Conservation (phyloP, 2,113 vertebrate species). For the Thomomys bottae region DNA sequence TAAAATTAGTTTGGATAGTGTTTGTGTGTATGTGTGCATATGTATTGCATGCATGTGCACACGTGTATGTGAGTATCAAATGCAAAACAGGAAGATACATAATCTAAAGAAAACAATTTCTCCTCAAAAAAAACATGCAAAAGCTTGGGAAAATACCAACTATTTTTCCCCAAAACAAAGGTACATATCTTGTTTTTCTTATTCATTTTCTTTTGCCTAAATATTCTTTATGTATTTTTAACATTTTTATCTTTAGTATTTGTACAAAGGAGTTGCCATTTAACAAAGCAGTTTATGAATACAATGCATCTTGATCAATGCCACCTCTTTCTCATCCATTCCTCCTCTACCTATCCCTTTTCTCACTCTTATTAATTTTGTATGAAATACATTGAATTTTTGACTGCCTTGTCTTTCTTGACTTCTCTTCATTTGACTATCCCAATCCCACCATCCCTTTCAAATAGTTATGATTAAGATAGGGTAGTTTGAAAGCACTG, state of each 20-base stretch:
- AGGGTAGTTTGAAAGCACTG: constrained; percentile 21
- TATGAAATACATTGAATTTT: no score
- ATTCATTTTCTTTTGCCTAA: not conserved
- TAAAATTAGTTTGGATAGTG: no score
- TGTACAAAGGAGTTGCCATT: no score
- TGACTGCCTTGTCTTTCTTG: no score
- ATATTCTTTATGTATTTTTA: not conserved
- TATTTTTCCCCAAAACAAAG: not conserved
- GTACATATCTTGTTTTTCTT: not conserved
- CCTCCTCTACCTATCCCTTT: no score
- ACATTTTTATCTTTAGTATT: no score
- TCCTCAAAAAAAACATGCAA: not conserved
- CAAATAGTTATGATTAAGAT: constrained; percentile 22
- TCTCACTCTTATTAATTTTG: no score
- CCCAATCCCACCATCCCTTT: no score
- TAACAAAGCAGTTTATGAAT: no score
- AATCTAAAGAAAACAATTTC: not conserved
- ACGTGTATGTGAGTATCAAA: not conserved
- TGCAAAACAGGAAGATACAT: not conserved
- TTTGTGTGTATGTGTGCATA: not conserved
- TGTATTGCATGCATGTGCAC: not conserved
- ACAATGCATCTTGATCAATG: no score
- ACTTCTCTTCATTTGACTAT: no score
- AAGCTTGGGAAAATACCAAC: not conserved
- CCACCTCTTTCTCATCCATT: no score